Percentiles rank a stretch among this genome's conserved stretches.
Conservation (phyloP, 1,140 invertebrate species). For the Brachionus angularis region DNA sequence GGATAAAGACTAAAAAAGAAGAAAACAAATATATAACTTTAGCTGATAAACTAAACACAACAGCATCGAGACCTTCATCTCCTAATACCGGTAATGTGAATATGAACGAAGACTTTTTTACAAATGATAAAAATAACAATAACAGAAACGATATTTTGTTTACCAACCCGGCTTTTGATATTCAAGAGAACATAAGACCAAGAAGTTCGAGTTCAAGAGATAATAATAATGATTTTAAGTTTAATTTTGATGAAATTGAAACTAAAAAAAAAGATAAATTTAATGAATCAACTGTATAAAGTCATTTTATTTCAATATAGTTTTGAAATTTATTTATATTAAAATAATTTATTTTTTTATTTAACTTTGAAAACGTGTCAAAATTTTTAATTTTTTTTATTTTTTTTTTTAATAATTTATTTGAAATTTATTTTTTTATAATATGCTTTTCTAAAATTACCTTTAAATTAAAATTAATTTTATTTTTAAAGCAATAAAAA, state of each 20-base stretch:
- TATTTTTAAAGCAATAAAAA: no score
- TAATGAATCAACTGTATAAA: constrained; percentile 18
- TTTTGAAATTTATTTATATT: no score
- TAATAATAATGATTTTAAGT: constrained; percentile 21
- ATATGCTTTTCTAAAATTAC: no score
- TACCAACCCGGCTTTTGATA: constrained; percentile 26
- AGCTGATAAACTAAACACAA: constrained; percentile 1
- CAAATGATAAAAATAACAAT: no score
- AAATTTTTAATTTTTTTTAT: no score
- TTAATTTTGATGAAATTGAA: constrained; percentile 21
- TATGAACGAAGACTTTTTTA: constrained; percentile 28
- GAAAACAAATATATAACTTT: constrained; percentile 33
- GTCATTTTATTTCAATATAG: no score
- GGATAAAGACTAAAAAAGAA: constrained; percentile 11
- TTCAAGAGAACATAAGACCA: not conserved
- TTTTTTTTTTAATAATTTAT: no score
- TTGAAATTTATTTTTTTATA: no score
- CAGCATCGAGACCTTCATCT: not conserved
- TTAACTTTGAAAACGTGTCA: no score
- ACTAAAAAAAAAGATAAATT: not conserved
- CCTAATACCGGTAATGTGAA: not conserved
- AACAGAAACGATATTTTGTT: not conserved
- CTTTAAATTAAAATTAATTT: no score
- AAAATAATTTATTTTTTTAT: no score
- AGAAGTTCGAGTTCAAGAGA: no score